Base-by-base conservation (phyloP, 2,888 invertebrate species). In the Toxonevra muliebris region DNA sequence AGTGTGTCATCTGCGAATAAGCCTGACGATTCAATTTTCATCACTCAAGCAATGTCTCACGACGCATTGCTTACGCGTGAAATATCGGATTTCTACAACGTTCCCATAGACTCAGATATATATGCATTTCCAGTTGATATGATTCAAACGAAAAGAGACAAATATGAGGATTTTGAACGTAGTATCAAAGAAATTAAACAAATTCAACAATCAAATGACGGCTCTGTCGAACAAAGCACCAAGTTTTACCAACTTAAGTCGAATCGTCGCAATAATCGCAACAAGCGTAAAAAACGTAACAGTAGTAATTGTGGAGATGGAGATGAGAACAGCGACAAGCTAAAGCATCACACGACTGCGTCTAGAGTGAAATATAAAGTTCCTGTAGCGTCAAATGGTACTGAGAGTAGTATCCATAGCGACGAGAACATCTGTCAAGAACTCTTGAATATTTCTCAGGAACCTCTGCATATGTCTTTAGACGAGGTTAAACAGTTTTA, bases 41-140 rank as follows among this genome's bases (percentile, higher is more conserved):
- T 94, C 74, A 94, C 94, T 1, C 94, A 94, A 80, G 94, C 94
- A 43, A 94, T 94, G 87, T 94, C 94, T 1, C 94, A 94, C 80
- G 94, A 94, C 80, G 92, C 93, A 2, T 86, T 94, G 48, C 88
- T 90, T 71, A 89, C 91, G n/a, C 90, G 91, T 71, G 92, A 93
- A 79, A 93, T 93, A 69, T 90, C 90, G 48, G 94, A 94, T 83
- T 90, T 94, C 88, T 94, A 94, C 83, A 94, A 93, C 86, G 94
- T 94, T 69, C 94, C 94, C 72, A 92, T 94, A 76, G 94, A 94
- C 80, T 93, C 94, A 76, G 94, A 94, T 83, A 92, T 94, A 75
- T 95, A 95, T 82, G 93, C 94, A 13, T 91, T 94, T 69, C 94
- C 94, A 50, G 90, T 94, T 70, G 94, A 95, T 84, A 92, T 92